These are phyloP conservation scores for Bufo bufo DNA, from an alignment of 2,113 vertebrate species.

Conservation along the genomic window DNA sequence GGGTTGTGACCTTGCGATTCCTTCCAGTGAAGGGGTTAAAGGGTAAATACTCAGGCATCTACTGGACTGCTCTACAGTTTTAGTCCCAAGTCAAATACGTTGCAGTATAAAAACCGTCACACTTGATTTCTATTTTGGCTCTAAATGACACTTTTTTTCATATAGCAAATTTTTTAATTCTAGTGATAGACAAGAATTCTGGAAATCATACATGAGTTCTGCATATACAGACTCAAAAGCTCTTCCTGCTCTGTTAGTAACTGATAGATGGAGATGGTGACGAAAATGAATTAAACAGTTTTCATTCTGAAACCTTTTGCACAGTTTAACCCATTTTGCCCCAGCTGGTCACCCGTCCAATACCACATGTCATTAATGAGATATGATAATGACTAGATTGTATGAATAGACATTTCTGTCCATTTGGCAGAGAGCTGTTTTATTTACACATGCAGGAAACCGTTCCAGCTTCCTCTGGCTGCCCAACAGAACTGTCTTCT, in stretches of 20 bases:
- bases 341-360: neutral
- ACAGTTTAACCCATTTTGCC: conserved; percentile 6
- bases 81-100: too few relatives aligned
- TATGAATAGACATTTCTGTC: conserved; percentile 37
- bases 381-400: conserved; percentile 36
- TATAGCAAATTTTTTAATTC: too few relatives aligned
- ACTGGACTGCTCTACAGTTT: too few relatives aligned
- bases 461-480: conserved; percentile 51
- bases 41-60: too few relatives aligned
- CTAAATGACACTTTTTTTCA: too few relatives aligned
- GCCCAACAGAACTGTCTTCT: conserved; percentile 54
- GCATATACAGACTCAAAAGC: neutral
- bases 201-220: too few relatives aligned
- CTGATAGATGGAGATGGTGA: neutral
- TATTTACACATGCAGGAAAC: conserved; percentile 52
- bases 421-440: conserved; percentile 38
- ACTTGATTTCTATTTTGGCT: too few relatives aligned
- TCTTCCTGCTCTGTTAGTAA: neutral
- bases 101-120: too few relatives aligned
- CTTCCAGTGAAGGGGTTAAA: too few relatives aligned
- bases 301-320: neutral
- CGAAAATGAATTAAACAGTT: neutral
- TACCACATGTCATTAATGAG: conserved; percentile 27
- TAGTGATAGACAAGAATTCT: too few relatives aligned
- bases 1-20: too few relatives aligned